phyloP scores from a whole-genome alignment of 2,113 vertebrate species.

The Syrrhaptes paradoxus region DNA sequence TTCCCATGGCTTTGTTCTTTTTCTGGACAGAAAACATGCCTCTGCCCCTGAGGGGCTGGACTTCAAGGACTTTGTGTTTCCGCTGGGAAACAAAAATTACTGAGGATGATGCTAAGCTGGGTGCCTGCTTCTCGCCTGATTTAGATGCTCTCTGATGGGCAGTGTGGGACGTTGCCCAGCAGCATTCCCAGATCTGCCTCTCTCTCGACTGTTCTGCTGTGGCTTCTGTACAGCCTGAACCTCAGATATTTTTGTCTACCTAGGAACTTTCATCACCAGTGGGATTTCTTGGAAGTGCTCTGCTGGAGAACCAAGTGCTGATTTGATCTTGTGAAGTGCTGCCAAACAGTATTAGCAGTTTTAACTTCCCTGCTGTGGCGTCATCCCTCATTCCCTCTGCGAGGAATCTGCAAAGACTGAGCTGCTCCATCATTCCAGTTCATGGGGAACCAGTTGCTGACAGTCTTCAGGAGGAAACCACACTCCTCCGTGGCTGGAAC shows the following conservation, averaged over 20 bases:
- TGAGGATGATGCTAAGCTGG: not conserved
- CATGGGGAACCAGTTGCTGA: not conserved
- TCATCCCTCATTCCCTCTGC: not conserved
- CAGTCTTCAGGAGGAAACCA: not conserved
- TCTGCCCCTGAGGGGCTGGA: not conserved
- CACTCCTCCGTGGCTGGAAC: not conserved
- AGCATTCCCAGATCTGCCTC: not conserved
- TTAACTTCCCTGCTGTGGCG: conserved; percentile 28
- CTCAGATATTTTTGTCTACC: conserved; percentile 28
- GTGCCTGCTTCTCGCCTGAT: not conserved
- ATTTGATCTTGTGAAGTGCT: conserved; percentile 48
- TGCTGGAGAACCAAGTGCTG: conserved; percentile 45
- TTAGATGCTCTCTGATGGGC: not conserved
- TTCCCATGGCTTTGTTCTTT: not conserved
- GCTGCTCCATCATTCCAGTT: not conserved
- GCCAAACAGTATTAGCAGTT: conserved; percentile 42
- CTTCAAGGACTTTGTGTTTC: not conserved
- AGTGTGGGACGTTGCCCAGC: not conserved
- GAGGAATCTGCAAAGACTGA: not conserved
- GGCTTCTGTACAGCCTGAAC: not conserved
- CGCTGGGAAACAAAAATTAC: not conserved
- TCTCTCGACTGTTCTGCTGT: not conserved
- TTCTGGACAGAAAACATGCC: not conserved
- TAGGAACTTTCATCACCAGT: conserved; percentile 36
- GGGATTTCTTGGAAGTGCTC: conserved; percentile 43